Evolutionary conservation across 2,888 invertebrate genomes (phyloP).

Genomic region (Oscheius sp.): DNA sequence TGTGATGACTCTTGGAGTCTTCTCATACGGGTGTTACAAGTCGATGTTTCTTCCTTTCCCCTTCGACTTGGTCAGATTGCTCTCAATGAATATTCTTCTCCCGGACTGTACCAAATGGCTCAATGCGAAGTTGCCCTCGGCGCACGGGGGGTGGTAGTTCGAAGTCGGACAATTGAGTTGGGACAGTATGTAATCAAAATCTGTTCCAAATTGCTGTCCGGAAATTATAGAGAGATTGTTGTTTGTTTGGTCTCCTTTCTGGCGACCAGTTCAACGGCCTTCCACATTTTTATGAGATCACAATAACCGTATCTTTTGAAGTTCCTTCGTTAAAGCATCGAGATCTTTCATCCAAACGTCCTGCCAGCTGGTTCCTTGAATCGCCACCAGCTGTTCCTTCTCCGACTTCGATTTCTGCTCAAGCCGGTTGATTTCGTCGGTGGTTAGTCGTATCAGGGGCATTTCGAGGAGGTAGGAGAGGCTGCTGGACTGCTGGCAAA

Average conservation of each 20-base stretch:
- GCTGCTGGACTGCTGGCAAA: neutral
- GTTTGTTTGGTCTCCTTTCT: neutral
- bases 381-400: constrained; percentile 26
- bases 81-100: constrained; percentile 7
- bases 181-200: neutral
- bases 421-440: constrained; percentile 41
- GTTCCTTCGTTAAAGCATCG: constrained; percentile 7
- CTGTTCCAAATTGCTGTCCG: constrained; percentile 24
- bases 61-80: neutral
- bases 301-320: neutral
- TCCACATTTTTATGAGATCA: neutral
- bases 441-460: constrained; percentile 43
- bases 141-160: neutral
- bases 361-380: constrained; percentile 34
- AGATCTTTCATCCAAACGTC: constrained; percentile 42
- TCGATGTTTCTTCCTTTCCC: neutral
- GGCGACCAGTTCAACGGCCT: neutral
- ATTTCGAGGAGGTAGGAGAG: constrained; percentile 49
- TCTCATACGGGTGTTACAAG: neutral
- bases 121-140: neutral
- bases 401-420: constrained; percentile 13
- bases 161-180: constrained; percentile 19
- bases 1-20: constrained; percentile 1
- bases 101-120: neutral
- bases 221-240: neutral